Percentiles rank a stretch among this genome's conserved stretches.
These are phyloP conservation scores for Hystrix brachyura DNA, from an alignment of 2,113 vertebrate species.

Conservation along the genomic window DNA sequence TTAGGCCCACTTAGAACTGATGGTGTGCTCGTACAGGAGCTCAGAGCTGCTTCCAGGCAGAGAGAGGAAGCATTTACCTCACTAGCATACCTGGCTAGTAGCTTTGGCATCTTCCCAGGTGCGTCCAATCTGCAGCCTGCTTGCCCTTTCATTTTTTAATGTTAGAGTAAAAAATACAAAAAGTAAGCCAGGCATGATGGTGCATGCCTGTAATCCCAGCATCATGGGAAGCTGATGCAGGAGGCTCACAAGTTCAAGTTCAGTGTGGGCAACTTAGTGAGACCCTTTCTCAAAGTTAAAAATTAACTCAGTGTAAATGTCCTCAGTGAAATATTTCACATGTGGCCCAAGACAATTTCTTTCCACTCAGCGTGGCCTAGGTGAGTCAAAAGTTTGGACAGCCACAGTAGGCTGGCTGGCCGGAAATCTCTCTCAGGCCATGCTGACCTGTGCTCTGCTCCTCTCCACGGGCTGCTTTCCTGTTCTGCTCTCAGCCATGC, in stretches of 20 bases:
- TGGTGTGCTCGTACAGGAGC: rapidly evolving
- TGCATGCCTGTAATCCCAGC: background rate
- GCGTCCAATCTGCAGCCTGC: background rate
- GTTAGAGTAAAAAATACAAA: background rate
- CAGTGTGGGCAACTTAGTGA: background rate
- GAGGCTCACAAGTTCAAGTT: background rate
- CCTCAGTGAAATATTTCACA: too few relatives aligned
- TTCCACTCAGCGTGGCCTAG: background rate
- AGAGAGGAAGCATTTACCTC: background rate
- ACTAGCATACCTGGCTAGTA: background rate
- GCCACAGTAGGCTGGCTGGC: background rate
- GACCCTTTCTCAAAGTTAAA: background rate
- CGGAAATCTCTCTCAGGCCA: background rate
- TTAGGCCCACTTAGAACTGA: background rate
- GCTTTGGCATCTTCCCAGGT: background rate
- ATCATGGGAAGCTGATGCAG: background rate
- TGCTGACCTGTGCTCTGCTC: rapidly evolving
- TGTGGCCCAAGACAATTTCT: background rate
- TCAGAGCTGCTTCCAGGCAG: background rate
- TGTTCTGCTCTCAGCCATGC: background rate
- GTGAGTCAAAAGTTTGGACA: background rate
- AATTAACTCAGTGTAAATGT: background rate
- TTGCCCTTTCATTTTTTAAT: background rate
- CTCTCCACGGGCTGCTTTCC: background rate
- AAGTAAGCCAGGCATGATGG: background rate